Conservation (phyloP, 2,113 vertebrate genomes). For the Cisticola juncidis region DNA sequence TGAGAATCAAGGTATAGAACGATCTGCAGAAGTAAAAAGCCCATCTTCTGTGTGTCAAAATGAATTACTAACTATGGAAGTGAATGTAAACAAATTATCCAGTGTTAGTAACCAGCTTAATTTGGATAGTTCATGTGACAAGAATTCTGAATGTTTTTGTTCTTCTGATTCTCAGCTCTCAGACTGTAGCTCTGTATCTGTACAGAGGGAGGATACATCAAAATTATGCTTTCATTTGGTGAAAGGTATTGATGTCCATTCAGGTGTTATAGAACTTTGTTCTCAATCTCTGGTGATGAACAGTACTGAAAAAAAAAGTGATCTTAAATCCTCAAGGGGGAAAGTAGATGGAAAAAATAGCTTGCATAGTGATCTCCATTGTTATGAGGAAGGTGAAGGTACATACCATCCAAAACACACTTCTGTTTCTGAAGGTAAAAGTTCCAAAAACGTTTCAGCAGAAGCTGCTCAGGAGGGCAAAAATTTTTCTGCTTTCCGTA, state of each 20-base stretch:
- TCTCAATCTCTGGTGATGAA: conserved; percentile 21
- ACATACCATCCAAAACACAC: neutral
- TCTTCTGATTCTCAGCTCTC: conserved; percentile 41
- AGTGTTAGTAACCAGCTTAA: neutral
- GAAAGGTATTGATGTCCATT: conserved; percentile 12
- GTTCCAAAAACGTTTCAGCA: neutral
- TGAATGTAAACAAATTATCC: conserved; percentile 39
- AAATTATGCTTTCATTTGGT: conserved; percentile 25
- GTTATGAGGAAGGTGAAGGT: neutral
- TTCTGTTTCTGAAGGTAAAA: neutral
- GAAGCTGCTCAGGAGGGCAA: neutral
- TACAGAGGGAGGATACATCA: conserved; percentile 16
- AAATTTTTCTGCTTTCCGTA: neutral
- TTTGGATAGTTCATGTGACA: neutral
- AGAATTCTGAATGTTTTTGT: conserved; percentile 43
- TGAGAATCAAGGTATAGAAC: neutral
- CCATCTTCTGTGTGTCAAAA: neutral
- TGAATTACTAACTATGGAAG: neutral
- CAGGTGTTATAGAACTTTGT: conserved; percentile 43
- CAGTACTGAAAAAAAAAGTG: conserved; percentile 1
- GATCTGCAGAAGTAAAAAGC: neutral
- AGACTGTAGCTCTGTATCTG: neutral
- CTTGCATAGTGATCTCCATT: neutral
- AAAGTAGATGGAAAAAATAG: conserved; percentile 12
- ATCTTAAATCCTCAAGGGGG: neutral